A percentile compares a stretch with the other conserved stretches of the same genome.
These are phyloP conservation scores for Cosmia trapezina DNA, from an alignment of 2,888 invertebrate genomes.

Conservation along the genomic window DNA sequence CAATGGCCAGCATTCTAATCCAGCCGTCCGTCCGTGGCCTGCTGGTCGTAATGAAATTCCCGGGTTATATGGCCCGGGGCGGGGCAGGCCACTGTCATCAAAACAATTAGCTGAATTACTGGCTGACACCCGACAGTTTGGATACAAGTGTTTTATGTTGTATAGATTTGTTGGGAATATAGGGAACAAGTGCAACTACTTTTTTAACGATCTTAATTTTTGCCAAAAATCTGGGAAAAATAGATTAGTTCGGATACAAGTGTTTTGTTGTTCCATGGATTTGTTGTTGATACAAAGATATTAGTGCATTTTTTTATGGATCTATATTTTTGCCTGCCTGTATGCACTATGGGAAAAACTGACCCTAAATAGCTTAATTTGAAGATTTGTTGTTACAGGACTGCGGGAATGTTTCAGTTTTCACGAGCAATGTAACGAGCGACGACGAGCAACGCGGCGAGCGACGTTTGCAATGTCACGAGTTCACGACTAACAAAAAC, in stretches of 20 bases:
- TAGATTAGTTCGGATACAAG: constrained; percentile 9
- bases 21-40: constrained; percentile 70
- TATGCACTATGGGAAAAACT: too few species aligned
- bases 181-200: background rate
- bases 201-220: background rate
- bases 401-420: background rate
- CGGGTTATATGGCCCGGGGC: constrained; percentile 68
- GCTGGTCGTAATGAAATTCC: constrained; percentile 86
- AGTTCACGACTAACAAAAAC: too few species aligned
- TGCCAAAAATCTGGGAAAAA: too few species aligned
- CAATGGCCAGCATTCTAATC: constrained; percentile 85
- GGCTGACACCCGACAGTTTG: constrained; percentile 22
- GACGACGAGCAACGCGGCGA: too few species aligned
- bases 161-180: background rate
- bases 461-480: too few species aligned
- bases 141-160: constrained; percentile 24
- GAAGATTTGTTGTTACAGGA: too few species aligned
- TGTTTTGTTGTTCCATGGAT: constrained; percentile 20
- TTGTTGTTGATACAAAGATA: background rate
- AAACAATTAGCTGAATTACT: constrained; percentile 69
- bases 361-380: too few species aligned
- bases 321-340: background rate
- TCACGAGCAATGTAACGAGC: too few species aligned
- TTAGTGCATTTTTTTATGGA: too few species aligned
- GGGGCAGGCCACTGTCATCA: constrained; percentile 65